Conservation (phyloP, 2,888 invertebrate genomes). For the Sylvicola cinctus region DNA sequence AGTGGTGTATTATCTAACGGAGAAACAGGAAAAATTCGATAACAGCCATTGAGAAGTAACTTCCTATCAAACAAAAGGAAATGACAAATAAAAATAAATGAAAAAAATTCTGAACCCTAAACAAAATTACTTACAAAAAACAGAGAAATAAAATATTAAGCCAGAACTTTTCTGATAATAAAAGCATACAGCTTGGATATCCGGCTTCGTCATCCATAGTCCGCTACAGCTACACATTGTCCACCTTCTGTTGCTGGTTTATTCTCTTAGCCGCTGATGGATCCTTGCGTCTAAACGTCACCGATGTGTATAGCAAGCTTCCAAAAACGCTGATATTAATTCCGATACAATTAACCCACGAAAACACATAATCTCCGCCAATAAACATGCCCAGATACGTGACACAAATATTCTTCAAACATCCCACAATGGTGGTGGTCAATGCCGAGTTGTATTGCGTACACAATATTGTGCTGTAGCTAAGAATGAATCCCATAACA, state of each 20-base stretch:
- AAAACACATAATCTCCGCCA: constrained; percentile 94
- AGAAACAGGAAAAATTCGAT: too few species aligned
- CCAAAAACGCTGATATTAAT: constrained; percentile 84
- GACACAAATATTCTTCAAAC: constrained; percentile 91
- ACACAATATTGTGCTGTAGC: constrained; percentile 87
- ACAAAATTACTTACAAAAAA: too few species aligned
- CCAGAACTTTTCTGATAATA: too few species aligned
- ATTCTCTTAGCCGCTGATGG: constrained; percentile 21
- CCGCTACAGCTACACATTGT: neutral
- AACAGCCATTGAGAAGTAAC: too few species aligned
- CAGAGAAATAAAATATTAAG: too few species aligned
- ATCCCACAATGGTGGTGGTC: constrained; percentile 96
- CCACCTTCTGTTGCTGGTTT: too few species aligned
- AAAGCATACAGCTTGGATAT: too few species aligned
- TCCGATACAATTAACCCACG: constrained; percentile 84
- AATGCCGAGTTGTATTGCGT: constrained; percentile 95
- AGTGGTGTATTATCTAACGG: too few species aligned
- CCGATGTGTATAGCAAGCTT: constrained; percentile 69
- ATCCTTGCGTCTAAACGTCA: constrained; percentile 42
- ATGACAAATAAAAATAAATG: too few species aligned
- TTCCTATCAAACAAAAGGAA: too few species aligned
- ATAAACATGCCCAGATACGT: constrained; percentile 97
- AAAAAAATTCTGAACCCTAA: too few species aligned
- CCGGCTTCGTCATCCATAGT: too few species aligned
- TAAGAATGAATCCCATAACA: constrained; percentile 89